Conservation (phyloP, 2,113 vertebrate genomes). For the Halcyon malimbica region DNA sequence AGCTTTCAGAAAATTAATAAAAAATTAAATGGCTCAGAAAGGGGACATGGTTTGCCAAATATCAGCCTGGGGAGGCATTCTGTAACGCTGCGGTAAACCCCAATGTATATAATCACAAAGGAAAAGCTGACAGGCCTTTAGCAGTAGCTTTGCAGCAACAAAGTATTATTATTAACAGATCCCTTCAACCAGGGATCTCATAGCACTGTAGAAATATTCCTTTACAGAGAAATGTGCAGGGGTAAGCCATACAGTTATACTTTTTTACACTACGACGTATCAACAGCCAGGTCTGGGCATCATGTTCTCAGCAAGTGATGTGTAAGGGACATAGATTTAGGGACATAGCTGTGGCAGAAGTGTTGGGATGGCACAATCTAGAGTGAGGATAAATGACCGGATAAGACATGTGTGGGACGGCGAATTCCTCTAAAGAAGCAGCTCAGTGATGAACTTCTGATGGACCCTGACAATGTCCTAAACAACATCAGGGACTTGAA, state of each 20-base stretch:
- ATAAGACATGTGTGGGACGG: background rate
- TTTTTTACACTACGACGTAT: rapidly evolving
- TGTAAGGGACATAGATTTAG: background rate
- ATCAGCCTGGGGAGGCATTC: background rate
- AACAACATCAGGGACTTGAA: too few relatives aligned
- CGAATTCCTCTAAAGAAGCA: background rate
- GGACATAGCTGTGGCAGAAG: background rate
- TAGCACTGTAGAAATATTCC: background rate
- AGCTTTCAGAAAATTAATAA: background rate
- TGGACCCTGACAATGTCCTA: background rate
- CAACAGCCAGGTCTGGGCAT: background rate
- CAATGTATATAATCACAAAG: background rate
- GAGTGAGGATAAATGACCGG: background rate
- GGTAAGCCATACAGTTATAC: background rate
- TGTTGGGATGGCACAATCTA: background rate
- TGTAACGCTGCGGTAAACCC: background rate
- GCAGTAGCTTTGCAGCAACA: background rate
- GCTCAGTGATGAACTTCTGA: background rate
- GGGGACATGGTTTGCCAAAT: background rate
- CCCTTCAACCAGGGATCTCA: background rate
- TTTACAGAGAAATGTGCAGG: background rate
- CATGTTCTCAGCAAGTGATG: background rate
- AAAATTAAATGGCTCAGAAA: background rate
- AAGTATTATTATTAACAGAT: background rate
- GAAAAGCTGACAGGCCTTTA: constrained; percentile 1